Percentiles rank a stretch among this genome's conserved stretches.
These are phyloP conservation scores for Ariolimax columbianus DNA, from an alignment of 2,888 invertebrate species.

Conservation along the genomic window DNA sequence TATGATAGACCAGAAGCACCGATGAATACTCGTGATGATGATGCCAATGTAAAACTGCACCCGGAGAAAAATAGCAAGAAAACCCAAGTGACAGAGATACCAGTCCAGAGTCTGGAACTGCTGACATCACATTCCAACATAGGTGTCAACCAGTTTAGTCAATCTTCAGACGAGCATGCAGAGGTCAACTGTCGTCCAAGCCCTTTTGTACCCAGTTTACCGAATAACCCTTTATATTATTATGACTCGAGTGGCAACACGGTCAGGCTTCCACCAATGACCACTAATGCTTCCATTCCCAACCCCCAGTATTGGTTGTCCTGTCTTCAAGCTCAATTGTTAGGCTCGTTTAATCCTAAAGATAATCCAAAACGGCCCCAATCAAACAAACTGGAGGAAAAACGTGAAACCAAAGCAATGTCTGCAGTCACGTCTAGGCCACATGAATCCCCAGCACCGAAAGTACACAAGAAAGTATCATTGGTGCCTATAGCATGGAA, in stretches of 20 bases:
- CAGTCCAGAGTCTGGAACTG: not conserved
- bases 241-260: not conserved
- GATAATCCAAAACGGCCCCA: not conserved
- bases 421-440: too few species aligned
- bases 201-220: not conserved
- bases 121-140: not conserved
- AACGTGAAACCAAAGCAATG: not conserved
- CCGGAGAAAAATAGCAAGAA: not conserved
- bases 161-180: not conserved
- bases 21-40: not conserved
- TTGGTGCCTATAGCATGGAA: not conserved
- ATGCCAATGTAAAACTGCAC: not conserved
- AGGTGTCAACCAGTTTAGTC: not conserved
- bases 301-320: conserved; percentile 20
- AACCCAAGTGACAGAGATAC: not conserved
- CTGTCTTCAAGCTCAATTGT: not conserved
- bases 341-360: not conserved
- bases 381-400: not conserved
- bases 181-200: not conserved
- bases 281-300: not conserved
- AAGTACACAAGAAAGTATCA: not conserved
- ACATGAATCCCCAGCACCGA: not conserved
- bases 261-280: not conserved
- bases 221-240: not conserved
- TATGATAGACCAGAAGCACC: not conserved